Evolutionary conservation across 1,140 invertebrate species (phyloP).

Genomic region (Dolichoris vasculosae): DNA sequence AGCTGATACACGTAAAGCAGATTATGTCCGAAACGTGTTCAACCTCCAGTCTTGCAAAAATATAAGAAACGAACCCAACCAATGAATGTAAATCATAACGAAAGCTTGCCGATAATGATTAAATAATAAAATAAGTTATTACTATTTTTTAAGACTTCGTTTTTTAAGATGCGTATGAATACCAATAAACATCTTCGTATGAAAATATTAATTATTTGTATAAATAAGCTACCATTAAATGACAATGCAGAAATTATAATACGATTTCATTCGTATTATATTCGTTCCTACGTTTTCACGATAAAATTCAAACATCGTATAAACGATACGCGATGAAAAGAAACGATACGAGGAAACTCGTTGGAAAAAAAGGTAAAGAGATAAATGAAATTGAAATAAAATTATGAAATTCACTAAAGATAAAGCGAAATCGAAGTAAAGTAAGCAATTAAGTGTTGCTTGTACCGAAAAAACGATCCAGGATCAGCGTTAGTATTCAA

Average conservation of each 20-base stretch:
- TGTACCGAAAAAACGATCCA: background rate
- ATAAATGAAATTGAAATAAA: background rate
- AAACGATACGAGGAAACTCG: background rate
- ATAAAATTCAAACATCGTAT: no score
- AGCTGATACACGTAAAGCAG: constrained; percentile 8
- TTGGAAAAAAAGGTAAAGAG: background rate
- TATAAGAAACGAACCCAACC: background rate
- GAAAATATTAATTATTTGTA: background rate
- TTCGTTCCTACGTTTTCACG: no score
- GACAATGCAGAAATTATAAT: no score
- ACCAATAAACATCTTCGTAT: no score
- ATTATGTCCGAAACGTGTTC: background rate
- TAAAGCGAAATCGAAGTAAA: background rate
- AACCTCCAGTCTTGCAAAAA: background rate
- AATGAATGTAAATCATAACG: background rate
- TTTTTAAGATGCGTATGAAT: no score
- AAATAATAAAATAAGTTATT: background rate
- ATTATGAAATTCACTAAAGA: background rate
- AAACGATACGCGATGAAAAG: background rate
- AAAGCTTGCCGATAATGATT: background rate
- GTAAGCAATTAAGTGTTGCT: background rate
- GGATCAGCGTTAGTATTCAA: background rate
- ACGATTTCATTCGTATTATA: no score
- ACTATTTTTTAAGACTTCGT: no score
- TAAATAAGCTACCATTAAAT: no score